Base-by-base conservation (phyloP, 2,113 vertebrate genomes). In the Brachypodius melanocephalos region DNA sequence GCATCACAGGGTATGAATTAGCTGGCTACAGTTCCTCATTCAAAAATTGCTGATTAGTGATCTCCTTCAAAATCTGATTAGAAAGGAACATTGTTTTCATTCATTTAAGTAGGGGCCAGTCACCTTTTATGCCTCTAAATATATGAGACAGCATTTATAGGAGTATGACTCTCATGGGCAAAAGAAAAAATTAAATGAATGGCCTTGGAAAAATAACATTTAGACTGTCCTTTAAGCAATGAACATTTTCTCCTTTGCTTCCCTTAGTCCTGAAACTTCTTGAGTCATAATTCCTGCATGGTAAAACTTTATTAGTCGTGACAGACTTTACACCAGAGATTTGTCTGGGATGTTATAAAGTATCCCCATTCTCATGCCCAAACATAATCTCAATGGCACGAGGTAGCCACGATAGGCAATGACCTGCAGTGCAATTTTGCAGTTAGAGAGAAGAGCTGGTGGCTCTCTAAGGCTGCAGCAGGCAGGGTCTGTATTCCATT, bases 61-160 rank as follows among this genome's bases (percentile, higher is more conserved):
- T 72, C 59, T 95, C 69, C 58, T 71, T 92, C 90, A 92, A 90
- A 90, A 96, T 92, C 73, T 90, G 75, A 78, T 96, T 85, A 92
- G 58, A 87, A 93, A 69, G 29, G 93, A 96, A 66, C 46, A 71
- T 31, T 89, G 34, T 94, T 96, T 93, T 91, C 69, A 93, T 93
- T 86, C 48, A 75, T 72, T 84, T 92, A 93, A 88, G 80, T 90
- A 93, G n/a, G 54, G 28, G 19, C 24, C 2, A 4, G 66, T 85
- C 49, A 84, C 78, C 71, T 83, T 94, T 91, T 90, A 48, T 84
- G 36, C 51, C 69, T 91, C n/a, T 73, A 73, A 93, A 91, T 74
- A 29, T 78, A 77, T 66, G 72, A 92, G 42, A 52, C 55, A 87
- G 84, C 36, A 49, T 77, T 75, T 74, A 63, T 55, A 84, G 61